Conservation (phyloP, 2,113 vertebrate species). For the Recurvirostra avosetta region DNA sequence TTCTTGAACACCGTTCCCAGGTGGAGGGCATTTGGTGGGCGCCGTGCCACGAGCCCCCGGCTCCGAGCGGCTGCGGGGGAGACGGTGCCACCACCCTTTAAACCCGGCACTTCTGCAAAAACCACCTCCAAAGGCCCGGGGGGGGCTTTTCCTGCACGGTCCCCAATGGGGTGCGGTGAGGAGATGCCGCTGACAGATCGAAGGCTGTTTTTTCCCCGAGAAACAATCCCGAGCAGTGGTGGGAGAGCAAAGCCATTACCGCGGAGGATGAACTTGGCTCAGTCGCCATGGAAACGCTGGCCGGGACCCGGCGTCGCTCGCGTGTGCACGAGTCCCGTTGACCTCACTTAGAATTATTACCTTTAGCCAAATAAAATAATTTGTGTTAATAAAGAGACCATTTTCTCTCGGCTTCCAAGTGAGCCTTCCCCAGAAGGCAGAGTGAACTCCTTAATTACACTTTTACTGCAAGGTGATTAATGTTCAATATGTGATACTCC, state of each 20-base stretch:
- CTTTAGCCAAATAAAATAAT: slow-evolving; percentile 84
- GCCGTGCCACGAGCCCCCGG: rapidly evolving
- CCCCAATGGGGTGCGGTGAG: rapidly evolving
- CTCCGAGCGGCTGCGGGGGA: not conserved
- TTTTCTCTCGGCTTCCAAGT: slow-evolving; percentile 60
- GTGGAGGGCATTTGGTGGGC: rapidly evolving
- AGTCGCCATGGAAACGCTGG: slow-evolving; percentile 72
- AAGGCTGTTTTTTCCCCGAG: not conserved
- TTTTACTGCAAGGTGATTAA: slow-evolving; percentile 72
- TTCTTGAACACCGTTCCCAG: rapidly evolving
- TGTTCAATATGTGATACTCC: slow-evolving; percentile 70
- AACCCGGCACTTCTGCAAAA: rapidly evolving
- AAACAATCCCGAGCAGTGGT: not conserved
- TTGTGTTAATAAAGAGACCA: slow-evolving; percentile 80
- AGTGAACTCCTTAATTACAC: slow-evolving; percentile 69
- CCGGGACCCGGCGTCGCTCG: slow-evolving; percentile 37
- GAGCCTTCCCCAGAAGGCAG: slow-evolving; percentile 63
- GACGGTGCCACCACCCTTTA: not conserved
- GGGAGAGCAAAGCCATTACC: slow-evolving; percentile 24
- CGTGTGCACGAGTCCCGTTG: slow-evolving; percentile 51
- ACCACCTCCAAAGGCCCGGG: rapidly evolving
- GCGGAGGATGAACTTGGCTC: slow-evolving; percentile 50
- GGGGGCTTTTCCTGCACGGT: rapidly evolving
- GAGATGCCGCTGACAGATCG: not conserved
- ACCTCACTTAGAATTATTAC: slow-evolving; percentile 82